Percentiles rank a stretch among this genome's conserved stretches.
Evolutionary conservation across 2,888 invertebrate species (phyloP).

Genomic region (Lathronympha strigana): DNA sequence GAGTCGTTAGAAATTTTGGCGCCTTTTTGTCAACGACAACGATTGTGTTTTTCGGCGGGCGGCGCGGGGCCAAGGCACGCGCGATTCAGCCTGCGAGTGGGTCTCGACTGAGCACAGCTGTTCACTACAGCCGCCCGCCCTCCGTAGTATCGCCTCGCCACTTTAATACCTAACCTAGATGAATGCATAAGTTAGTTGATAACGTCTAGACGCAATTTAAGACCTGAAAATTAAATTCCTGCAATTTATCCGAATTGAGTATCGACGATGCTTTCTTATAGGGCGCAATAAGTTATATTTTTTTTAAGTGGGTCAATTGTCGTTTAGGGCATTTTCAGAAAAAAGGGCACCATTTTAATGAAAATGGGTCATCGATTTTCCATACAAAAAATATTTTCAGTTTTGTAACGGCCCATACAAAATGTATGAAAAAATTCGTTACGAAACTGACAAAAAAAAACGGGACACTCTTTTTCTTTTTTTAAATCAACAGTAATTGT

Average conservation of each 20-base stretch:
- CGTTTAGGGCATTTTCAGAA: no score
- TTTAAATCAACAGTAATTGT: no score
- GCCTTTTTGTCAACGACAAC: conserved; percentile 34
- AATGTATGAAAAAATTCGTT: no score
- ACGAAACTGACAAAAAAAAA: no score
- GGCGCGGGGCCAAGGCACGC: conserved; percentile 28
- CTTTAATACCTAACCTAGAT: conserved; percentile 30
- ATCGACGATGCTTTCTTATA: no score
- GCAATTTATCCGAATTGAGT: conserved; percentile 20
- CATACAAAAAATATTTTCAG: no score
- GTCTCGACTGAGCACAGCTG: conserved; percentile 41
- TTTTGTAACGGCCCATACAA: no score
- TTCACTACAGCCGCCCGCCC: conserved; percentile 42
- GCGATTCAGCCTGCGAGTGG: conserved; percentile 37
- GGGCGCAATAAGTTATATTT: no score
- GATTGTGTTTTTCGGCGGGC: conserved; percentile 34
- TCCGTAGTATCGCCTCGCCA: conserved; percentile 35
- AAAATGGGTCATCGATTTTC: no score
- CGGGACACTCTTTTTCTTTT: no score
- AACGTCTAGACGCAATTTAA: conserved; percentile 41
- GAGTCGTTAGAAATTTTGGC: conserved; percentile 32
- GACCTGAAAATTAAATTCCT: conserved; percentile 35
- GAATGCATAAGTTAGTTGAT: conserved; percentile 37
- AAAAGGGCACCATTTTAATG: no score
- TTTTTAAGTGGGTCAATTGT: no score